A percentile compares a stretch with the other conserved stretches of the same genome.
phyloP scores from a whole-genome alignment of 2,797 vertebrate species.

The Manis crassicaudata region DNA sequence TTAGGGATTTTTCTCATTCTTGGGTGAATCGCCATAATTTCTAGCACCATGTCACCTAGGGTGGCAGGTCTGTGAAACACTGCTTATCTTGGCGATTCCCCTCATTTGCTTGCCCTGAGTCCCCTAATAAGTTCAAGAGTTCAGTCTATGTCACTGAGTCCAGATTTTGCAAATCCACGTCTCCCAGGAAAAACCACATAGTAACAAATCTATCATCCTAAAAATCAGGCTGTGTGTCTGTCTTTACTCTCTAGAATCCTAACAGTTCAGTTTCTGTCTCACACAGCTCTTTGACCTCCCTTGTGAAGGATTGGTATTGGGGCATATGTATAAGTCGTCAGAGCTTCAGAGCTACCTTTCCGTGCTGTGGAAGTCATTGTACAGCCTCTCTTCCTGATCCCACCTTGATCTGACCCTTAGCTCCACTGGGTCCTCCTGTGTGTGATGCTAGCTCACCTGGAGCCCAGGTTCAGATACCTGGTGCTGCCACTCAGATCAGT shows the following conservation, averaged over 20 bases:
- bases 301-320: not conserved
- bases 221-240: not conserved
- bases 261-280: not conserved
- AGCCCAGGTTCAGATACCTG: not conserved
- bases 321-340: not conserved
- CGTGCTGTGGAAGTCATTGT: too few species aligned
- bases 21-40: not conserved
- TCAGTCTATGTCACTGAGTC: not conserved
- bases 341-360: not conserved
- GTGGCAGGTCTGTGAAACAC: not conserved
- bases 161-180: not conserved
- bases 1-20: not conserved
- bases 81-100: not conserved
- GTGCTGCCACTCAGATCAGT: not conserved
- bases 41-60: not conserved
- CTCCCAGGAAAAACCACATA: not conserved
- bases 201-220: not conserved
- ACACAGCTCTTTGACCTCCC: not conserved
- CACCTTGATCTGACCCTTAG: not conserved
- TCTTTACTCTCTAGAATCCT: not conserved
- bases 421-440: fast-evolving
- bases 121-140: not conserved
- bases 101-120: not conserved
- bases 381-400: not conserved
- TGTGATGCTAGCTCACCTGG: not conserved